Evolutionary conservation across 2,113 vertebrate species (phyloP).

Genomic region (Atrichornis clamosus): DNA sequence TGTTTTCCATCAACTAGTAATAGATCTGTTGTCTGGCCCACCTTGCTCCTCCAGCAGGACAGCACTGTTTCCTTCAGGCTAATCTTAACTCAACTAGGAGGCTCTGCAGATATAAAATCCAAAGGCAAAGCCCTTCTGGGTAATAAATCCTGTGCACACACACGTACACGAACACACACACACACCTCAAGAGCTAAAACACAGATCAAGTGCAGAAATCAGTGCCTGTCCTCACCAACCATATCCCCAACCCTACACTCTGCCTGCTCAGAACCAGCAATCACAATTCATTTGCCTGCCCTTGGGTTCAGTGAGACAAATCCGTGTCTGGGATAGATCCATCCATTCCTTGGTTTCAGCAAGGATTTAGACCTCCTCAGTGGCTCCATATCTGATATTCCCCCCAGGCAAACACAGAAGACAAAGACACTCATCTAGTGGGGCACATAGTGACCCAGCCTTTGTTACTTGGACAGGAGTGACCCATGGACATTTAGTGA

Average conservation of each 20-base stretch:
- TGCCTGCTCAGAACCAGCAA: conserved; percentile 28
- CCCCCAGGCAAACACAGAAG: neutral
- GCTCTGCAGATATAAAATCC: neutral
- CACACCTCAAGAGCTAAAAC: neutral
- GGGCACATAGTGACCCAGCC: neutral
- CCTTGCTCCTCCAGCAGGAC: neutral
- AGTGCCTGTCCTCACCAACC: neutral
- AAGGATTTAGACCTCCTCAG: neutral
- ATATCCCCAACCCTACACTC: neutral
- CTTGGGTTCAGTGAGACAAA: neutral
- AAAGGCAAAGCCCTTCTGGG: neutral
- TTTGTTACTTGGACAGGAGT: neutral
- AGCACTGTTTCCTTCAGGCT: neutral
- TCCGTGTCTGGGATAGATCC: neutral
- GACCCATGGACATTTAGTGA: neutral
- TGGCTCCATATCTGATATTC: neutral
- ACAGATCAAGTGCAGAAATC: neutral
- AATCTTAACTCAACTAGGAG: neutral
- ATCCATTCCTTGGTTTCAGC: neutral
- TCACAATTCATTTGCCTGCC: neutral
- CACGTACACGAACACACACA: neutral
- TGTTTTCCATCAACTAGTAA: neutral
- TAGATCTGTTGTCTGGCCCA: neutral
- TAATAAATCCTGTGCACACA: neutral
- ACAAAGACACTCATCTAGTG: neutral